Conservation (phyloP, 2,113 vertebrate genomes). For the Lamprotornis superbus region DNA sequence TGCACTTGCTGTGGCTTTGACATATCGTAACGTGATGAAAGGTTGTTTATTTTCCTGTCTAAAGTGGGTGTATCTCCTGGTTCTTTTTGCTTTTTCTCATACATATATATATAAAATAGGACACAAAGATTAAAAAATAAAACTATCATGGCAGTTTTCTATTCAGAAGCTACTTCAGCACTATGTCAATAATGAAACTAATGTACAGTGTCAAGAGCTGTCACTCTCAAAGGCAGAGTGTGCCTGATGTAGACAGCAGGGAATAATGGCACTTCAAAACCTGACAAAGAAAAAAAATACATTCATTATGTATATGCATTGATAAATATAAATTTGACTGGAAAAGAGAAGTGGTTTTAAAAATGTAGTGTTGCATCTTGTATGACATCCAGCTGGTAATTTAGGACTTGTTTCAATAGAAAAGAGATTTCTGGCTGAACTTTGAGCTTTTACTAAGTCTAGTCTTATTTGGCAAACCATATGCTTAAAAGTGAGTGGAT, state of each 20-base stretch:
- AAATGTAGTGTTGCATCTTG: not conserved
- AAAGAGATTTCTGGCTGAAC: not conserved
- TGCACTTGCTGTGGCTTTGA: not conserved
- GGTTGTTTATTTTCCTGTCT: not conserved
- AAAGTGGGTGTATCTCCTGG: not conserved
- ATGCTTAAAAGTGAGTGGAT: not conserved
- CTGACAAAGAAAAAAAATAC: slow-evolving; percentile 41
- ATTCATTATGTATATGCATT: slow-evolving; percentile 18
- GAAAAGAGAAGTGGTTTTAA: not conserved
- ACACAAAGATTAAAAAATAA: slow-evolving; percentile 11
- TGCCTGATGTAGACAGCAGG: slow-evolving; percentile 7
- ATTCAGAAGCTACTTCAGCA: slow-evolving; percentile 8
- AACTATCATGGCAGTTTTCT: not conserved
- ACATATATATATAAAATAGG: slow-evolving; percentile 12
- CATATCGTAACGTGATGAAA: not conserved
- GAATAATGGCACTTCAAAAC: slow-evolving; percentile 45
- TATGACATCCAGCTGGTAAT: not conserved
- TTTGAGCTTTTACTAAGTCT: not conserved
- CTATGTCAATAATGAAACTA: slow-evolving; percentile 54
- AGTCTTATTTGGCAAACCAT: not conserved
- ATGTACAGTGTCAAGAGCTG: slow-evolving; percentile 55
- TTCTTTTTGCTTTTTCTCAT: not conserved
- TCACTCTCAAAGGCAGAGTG: slow-evolving; percentile 36
- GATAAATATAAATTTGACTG: slow-evolving; percentile 22
- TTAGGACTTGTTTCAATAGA: not conserved